Conservation (phyloP, 2,113 vertebrate genomes). For the Nibea albiflora region DNA sequence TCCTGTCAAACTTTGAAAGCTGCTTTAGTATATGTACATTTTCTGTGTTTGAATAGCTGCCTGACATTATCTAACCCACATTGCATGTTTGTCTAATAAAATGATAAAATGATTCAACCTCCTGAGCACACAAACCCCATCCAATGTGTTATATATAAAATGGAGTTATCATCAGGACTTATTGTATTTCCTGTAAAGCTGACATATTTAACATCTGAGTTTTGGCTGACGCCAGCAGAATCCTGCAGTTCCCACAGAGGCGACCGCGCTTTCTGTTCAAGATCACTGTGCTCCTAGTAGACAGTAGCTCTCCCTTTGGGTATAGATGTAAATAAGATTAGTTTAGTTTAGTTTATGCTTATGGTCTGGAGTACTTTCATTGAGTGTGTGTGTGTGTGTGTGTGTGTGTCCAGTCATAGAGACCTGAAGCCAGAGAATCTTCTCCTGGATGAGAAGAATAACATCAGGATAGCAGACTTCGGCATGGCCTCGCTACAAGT, state of each 20-base stretch:
- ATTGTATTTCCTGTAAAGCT: background rate
- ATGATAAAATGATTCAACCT: too few species aligned
- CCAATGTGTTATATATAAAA: too few species aligned
- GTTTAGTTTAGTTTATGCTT: background rate
- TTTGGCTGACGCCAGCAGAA: background rate
- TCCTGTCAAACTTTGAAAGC: too few species aligned
- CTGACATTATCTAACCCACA: too few species aligned
- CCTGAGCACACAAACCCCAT: too few species aligned
- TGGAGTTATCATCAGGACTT: background rate
- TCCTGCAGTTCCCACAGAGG: background rate
- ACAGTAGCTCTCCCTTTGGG: background rate
- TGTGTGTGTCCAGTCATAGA: slow-evolving; percentile 86
- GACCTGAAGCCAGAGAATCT: slow-evolving; percentile 95
- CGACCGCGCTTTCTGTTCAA: background rate
- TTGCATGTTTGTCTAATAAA: too few species aligned
- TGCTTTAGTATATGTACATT: too few species aligned
- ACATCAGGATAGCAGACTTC: slow-evolving; percentile 94
- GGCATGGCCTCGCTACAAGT: slow-evolving; percentile 95
- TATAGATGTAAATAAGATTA: background rate
- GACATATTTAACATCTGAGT: background rate
- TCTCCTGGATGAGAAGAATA: slow-evolving; percentile 93
- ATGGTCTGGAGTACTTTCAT: background rate
- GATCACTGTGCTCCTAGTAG: background rate
- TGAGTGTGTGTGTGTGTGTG: slow-evolving; percentile 11
- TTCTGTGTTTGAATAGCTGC: too few species aligned